These are phyloP conservation scores for Masticophis lateralis DNA, from an alignment of 2,797 vertebrate genomes.

Conservation along the genomic window DNA sequence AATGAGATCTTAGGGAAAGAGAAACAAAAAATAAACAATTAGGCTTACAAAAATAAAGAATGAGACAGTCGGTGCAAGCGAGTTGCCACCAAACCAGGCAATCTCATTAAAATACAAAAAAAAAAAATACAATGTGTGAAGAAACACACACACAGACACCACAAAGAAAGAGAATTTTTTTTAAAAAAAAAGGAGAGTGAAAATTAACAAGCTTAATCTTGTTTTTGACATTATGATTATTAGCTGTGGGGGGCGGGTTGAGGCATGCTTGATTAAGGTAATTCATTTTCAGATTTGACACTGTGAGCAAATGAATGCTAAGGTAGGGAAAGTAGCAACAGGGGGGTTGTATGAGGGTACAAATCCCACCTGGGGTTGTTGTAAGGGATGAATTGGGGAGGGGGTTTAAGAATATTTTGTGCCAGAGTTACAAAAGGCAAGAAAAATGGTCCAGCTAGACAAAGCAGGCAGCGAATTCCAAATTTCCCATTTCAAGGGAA, in stretches of 20 bases:
- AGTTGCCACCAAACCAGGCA: conserved; percentile 64
- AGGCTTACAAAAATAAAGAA: conserved; percentile 64
- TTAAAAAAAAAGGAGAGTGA: conserved; percentile 45
- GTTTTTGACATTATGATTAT: conserved; percentile 57
- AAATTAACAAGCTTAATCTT: conserved; percentile 68
- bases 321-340: background rate
- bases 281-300: conserved; percentile 16
- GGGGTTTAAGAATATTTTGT: background rate
- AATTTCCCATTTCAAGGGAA: background rate
- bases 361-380: background rate
- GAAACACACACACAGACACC: background rate
- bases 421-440: background rate
- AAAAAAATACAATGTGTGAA: conserved; percentile 68
- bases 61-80: conserved; percentile 64
- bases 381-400: background rate
- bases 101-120: conserved; percentile 71
- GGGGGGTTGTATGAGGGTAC: background rate
- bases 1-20: conserved; percentile 72
- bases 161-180: conserved; percentile 30
- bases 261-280: conserved; percentile 50
- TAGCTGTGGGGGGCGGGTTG: conserved; percentile 48
- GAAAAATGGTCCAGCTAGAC: background rate
- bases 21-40: conserved; percentile 74
- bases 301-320: background rate
- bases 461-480: background rate